Conservation (phyloP, 1,140 invertebrate genomes). For the Saccostrea echinata region DNA sequence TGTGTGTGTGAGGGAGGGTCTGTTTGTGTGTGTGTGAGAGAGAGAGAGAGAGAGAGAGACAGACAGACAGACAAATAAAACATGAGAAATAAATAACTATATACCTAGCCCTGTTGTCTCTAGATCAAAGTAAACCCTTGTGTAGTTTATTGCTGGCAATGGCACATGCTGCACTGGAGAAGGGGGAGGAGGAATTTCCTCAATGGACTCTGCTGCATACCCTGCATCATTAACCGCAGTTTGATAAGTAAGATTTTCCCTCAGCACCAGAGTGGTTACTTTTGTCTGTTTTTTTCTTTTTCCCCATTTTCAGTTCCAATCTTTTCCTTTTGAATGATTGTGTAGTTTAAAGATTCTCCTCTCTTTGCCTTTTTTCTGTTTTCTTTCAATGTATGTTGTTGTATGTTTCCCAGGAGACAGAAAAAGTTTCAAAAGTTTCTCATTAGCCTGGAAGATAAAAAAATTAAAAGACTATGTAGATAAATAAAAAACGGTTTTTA, state of each 20-base stretch:
- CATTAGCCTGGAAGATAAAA: constrained; percentile 20
- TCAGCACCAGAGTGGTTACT: neutral
- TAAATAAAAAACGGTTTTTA: neutral
- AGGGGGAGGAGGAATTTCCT: constrained; percentile 30
- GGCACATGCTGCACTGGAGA: neutral
- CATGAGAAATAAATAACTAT: neutral
- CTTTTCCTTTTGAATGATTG: neutral
- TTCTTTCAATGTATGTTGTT: neutral
- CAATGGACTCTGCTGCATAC: neutral
- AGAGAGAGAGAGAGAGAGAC: no score
- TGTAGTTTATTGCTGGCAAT: neutral
- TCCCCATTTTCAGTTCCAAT: neutral
- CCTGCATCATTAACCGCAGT: neutral
- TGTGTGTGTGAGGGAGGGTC: no score
- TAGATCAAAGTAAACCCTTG: neutral
- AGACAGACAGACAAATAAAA: no score
- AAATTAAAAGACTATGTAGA: neutral
- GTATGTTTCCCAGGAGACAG: constrained; percentile 23
- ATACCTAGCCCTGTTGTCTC: constrained; percentile 13
- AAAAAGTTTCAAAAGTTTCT: no score
- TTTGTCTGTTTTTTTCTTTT: constrained; percentile 16
- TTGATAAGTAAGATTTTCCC: constrained; percentile 9
- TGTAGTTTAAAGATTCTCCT: neutral
- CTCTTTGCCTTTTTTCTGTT: constrained; percentile 18
- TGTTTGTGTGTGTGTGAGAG: no score